Conservation (phyloP, 2,888 invertebrate species). For the Hemaris fuciformis region DNA sequence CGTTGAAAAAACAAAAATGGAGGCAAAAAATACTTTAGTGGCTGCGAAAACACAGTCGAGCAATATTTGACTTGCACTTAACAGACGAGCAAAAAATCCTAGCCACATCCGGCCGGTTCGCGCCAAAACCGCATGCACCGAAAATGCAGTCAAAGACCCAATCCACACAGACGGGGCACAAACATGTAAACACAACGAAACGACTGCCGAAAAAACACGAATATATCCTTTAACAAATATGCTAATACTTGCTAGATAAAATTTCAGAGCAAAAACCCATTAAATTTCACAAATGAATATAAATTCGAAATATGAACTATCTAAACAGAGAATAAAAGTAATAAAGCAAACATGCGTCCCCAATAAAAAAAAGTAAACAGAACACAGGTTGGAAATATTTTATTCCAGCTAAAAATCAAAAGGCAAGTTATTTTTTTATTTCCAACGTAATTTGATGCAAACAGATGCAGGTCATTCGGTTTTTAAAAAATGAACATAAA, state of each 20-base stretch:
- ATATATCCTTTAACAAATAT: not conserved
- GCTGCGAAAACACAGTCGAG: conserved; percentile 38
- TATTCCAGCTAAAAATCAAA: not conserved
- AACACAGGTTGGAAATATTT: not conserved
- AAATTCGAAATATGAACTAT: not conserved
- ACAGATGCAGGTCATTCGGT: conserved; percentile 45
- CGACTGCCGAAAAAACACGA: conserved; percentile 28
- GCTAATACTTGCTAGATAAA: not conserved
- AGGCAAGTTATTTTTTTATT: not conserved
- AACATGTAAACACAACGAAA: conserved; percentile 64
- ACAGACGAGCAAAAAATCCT: conserved; percentile 51
- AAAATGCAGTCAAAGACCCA: conserved; percentile 65
- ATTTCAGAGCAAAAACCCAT: not conserved
- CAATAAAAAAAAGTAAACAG: not conserved
- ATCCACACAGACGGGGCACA: conserved; percentile 61
- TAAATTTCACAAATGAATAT: not conserved
- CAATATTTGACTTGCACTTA: conserved; percentile 68
- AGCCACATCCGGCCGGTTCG: conserved; percentile 54
- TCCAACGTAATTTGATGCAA: conserved; percentile 49
- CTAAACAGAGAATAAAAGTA: not conserved
- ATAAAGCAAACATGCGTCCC: not conserved
- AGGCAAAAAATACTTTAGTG: conserved; percentile 32
- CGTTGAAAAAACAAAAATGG: conserved; percentile 23
- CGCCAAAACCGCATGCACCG: conserved; percentile 60
- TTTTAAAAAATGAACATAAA: conserved; percentile 37